These are phyloP conservation scores for Sceliomorpha sp. DNA, from an alignment of 2,888 invertebrate species.

Conservation along the genomic window DNA sequence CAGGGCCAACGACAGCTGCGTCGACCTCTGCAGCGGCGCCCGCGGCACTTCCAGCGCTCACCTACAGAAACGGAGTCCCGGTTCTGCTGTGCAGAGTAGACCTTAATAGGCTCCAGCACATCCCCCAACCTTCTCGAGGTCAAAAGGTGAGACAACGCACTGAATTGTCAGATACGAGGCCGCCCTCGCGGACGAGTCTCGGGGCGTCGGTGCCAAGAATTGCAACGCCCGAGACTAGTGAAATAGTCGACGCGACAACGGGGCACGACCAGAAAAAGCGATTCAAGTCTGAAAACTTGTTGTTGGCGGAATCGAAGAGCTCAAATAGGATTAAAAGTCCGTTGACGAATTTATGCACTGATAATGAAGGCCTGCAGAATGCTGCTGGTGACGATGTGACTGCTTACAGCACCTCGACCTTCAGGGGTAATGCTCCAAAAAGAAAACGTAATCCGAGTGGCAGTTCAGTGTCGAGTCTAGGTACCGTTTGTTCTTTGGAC, in stretches of 20 bases:
- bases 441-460: constrained; percentile 73
- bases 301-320: too few relatives aligned
- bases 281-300: too few relatives aligned
- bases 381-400: too few relatives aligned
- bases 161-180: constrained; percentile 81
- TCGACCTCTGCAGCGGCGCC: constrained; percentile 57
- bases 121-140: constrained; percentile 77
- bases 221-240: constrained; percentile 78
- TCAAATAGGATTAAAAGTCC: too few relatives aligned
- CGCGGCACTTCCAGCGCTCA: constrained; percentile 63
- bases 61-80: constrained; percentile 71
- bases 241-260: constrained; percentile 69
- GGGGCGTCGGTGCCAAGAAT: constrained; percentile 69
- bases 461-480: constrained; percentile 68
- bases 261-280: constrained; percentile 37
- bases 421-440: too few relatives aligned
- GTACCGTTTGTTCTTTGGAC: constrained; percentile 71
- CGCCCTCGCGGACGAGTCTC: constrained; percentile 66
- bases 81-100: constrained; percentile 80
- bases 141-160: constrained; percentile 81
- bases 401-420: constrained; percentile 58
- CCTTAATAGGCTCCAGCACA: constrained; percentile 75
- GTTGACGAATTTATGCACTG: too few relatives aligned
- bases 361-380: too few relatives aligned
- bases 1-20: constrained; percentile 54